A percentile compares a stretch with the other conserved stretches of the same genome.
These are phyloP conservation scores for Okapia johnstoni DNA, from an alignment of 2,113 vertebrate genomes.

Conservation along the genomic window DNA sequence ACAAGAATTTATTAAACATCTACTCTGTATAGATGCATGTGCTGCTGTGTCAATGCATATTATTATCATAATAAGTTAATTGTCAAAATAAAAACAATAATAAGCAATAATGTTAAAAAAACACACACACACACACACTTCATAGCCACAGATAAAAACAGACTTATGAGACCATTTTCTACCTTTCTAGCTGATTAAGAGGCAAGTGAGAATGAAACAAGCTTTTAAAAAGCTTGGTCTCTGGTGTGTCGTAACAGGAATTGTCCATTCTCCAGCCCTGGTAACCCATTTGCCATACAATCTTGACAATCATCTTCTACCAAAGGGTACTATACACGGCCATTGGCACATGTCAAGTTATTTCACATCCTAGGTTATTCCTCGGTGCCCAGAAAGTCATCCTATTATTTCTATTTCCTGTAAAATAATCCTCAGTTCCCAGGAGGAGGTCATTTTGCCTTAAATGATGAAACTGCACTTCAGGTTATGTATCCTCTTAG, in stretches of 20 bases:
- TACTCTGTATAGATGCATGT: background rate
- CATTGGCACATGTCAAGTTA: background rate
- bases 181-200: background rate
- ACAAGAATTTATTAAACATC: background rate
- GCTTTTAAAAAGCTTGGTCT: background rate
- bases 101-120: conserved; percentile 10
- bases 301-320: background rate
- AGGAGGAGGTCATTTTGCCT: conserved; percentile 27
- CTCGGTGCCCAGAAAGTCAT: background rate
- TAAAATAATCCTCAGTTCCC: conserved; percentile 47
- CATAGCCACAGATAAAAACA: background rate
- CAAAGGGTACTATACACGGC: background rate
- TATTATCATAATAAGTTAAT: background rate
- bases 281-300: background rate
- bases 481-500: background rate
- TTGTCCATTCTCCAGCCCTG: background rate
- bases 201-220: background rate
- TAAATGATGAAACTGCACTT: conserved; percentile 28
- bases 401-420: conserved; percentile 48
- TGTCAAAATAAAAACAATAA: conserved; percentile 14
- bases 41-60: background rate
- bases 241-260: background rate
- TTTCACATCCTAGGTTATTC: background rate
- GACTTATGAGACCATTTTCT: background rate
- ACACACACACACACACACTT: background rate